These are phyloP conservation scores for Ictidomys tridecemlineatus DNA, from an alignment of 2,113 vertebrate genomes.

Conservation along the genomic window DNA sequence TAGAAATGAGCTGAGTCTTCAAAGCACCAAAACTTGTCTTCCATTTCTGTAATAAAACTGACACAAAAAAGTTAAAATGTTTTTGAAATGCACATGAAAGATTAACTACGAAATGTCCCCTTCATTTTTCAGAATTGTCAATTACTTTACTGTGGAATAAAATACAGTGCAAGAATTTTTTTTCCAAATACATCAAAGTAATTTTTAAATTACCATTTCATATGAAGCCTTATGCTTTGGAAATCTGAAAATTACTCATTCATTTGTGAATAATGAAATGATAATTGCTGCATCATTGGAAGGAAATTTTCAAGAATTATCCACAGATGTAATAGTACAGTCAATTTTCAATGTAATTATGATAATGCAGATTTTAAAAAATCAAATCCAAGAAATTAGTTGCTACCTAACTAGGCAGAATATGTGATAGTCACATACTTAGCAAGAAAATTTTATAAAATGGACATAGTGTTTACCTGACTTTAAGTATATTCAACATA, in stretches of 20 bases:
- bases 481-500: neutral
- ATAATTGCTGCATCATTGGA: neutral
- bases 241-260: slow-evolving; percentile 2
- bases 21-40: neutral
- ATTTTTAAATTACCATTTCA: neutral
- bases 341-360: neutral
- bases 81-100: slow-evolving; percentile 47
- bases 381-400: slow-evolving; percentile 17
- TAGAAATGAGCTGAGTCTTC: neutral
- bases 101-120: neutral
- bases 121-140: neutral
- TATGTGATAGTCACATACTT: neutral
- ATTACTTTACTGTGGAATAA: neutral
- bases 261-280: neutral
- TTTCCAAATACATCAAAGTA: slow-evolving; percentile 51
- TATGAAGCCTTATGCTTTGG: neutral
- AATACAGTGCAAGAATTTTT: neutral
- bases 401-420: neutral
- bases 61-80: neutral
- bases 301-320: slow-evolving; percentile 39
- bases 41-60: slow-evolving; percentile 34
- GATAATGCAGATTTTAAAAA: neutral
- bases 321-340: neutral
- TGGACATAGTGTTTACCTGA: neutral
- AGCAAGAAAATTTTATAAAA: neutral